Evolutionary conservation across 2,113 vertebrate species (phyloP).

Genomic region (Mastomys coucha): DNA sequence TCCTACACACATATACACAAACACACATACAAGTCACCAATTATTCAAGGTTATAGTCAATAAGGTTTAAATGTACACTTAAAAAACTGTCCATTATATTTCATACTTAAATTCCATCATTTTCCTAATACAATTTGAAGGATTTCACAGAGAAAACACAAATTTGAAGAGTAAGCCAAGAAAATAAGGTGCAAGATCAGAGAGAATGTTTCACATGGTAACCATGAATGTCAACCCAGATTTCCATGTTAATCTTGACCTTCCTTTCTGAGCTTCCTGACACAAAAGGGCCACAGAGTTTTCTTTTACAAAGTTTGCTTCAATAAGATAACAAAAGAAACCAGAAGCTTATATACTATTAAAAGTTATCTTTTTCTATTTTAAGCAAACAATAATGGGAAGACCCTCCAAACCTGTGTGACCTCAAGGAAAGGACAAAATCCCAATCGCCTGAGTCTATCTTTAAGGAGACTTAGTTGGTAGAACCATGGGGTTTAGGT

Average conservation of each 20-base stretch:
- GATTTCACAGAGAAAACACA: slow-evolving; percentile 27
- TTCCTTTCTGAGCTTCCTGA: not conserved
- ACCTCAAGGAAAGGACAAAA: not conserved
- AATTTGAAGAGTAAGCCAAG: not conserved
- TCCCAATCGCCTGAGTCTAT: not conserved
- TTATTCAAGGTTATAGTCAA: not conserved
- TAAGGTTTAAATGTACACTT: not conserved
- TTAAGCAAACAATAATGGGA: not conserved
- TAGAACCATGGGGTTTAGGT: not conserved
- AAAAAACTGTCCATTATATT: not conserved
- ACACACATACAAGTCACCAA: not conserved
- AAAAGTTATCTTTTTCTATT: not conserved
- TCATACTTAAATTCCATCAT: not conserved
- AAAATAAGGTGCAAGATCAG: not conserved
- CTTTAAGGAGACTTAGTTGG: not conserved
- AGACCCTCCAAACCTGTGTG: not conserved
- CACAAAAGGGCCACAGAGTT: not conserved
- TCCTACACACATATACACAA: not conserved
- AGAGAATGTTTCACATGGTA: not conserved
- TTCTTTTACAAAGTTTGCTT: not conserved
- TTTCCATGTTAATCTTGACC: not conserved
- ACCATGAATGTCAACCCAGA: not conserved
- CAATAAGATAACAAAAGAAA: not conserved
- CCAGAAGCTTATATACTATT: not conserved
- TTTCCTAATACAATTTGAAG: not conserved